A percentile compares a stretch with the other conserved stretches of the same genome.
phyloP scores from a whole-genome alignment of 2,888 invertebrate genomes.

The Acronicta leporina region DNA sequence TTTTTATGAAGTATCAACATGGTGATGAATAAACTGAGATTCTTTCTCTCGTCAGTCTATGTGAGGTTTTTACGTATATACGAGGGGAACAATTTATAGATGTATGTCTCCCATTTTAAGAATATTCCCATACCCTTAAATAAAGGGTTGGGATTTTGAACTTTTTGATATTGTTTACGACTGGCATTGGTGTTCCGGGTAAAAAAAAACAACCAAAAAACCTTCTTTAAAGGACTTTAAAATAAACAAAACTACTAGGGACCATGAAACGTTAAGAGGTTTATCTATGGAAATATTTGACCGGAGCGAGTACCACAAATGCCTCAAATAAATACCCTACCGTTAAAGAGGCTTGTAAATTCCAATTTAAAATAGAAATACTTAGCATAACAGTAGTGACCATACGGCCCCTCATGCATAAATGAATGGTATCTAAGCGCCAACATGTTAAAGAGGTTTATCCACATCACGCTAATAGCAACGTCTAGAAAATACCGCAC shows the following conservation, averaged over 20 bases:
- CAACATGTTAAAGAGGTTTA: slow-evolving; percentile 32
- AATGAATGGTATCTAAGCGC: slow-evolving; percentile 39
- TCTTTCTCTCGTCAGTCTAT: no score
- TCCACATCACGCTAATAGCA: slow-evolving; percentile 18
- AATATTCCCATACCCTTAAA: no score
- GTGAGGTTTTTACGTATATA: no score
- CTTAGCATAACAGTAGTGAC: slow-evolving; percentile 18
- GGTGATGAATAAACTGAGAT: no score
- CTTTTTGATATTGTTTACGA: no score
- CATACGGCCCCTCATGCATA: slow-evolving; percentile 40
- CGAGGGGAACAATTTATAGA: no score
- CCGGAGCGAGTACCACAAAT: slow-evolving; percentile 2
- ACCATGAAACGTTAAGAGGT: slow-evolving; percentile 36
- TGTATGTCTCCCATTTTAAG: no score
- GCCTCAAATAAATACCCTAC: slow-evolving; percentile 8
- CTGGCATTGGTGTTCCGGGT: no score
- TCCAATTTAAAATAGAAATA: slow-evolving; percentile 34
- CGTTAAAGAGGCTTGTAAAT: slow-evolving; percentile 18
- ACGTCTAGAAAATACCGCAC: slow-evolving; percentile 3
- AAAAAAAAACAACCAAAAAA: no score
- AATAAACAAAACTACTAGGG: slow-evolving; percentile 29
- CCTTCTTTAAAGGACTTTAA: no score
- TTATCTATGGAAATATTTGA: slow-evolving; percentile 20
- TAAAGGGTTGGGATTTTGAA: no score
- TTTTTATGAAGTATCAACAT: no score